Evolutionary conservation across 2,888 invertebrate species (phyloP), one percentile per base, ranked within the genome.

Genomic region (Tachina lurida): DNA sequence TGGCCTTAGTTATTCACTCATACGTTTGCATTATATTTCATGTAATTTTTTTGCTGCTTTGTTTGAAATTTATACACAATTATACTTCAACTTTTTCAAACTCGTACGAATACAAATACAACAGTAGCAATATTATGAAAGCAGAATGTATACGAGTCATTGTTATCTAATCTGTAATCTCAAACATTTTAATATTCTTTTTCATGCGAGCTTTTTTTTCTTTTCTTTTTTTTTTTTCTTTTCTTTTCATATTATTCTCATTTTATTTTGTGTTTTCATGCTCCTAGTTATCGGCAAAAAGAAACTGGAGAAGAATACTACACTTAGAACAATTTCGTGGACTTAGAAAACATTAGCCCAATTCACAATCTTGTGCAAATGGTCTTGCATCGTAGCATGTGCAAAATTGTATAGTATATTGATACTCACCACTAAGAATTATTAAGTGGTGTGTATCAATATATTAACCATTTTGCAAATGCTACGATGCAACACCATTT

Each of bases 161-260:
- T 82, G 75, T 86, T 80, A 68, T 83, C 76, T 73, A 83, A 83
- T 80, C 76, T 63, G 60, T 22, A 67, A 86, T 86, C 68, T 83
- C 60, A 82, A 78, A 63, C 15, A 78, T 68, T 75, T 70, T 82
- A 70, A 49, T 62, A 73, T 67, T 52, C 22, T n/a, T 58, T 52
- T 49, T 47, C 17, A 49, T 41, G n/a, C 12, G 62, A 41, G 2
- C 63, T 60, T 54, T 56, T 75, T 60, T 54, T 56, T 10, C 13
- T 0, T 52, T 68, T 77, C n/a, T n/a, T 63, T 0, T 56, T 39
- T 45, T 2, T 56, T 19, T 45, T 39, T 3, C 17, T 45, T 19
- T 56, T 17, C 31, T 31, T 31, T 31, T 31, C 31, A 31, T 31
- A 31, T 12, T 39, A 15, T 31, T 54, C 1, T 60, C 22, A 15